Conservation (phyloP, 2,888 invertebrate genomes). For the Eudasyphora cyanicolor region DNA sequence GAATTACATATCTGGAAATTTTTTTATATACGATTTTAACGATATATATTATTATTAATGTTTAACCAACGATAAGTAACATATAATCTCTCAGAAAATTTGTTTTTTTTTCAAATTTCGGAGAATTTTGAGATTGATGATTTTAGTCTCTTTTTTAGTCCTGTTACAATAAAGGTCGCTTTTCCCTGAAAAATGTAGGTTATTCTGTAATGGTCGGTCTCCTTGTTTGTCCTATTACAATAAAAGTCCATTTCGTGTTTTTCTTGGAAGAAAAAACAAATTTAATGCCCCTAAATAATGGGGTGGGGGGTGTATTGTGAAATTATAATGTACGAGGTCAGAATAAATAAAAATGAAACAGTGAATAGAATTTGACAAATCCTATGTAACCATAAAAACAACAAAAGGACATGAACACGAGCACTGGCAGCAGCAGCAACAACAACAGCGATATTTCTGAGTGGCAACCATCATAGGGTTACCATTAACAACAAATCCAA, state of each 20-base stretch:
- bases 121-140: too few relatives aligned
- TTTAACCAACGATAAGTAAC: too few relatives aligned
- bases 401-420: not conserved
- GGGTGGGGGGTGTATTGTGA: not conserved
- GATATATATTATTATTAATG: too few relatives aligned
- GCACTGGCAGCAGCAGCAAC: not conserved
- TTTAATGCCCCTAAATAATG: not conserved
- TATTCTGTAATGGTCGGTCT: too few relatives aligned
- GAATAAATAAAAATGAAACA: constrained; percentile 4
- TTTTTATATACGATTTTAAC: too few relatives aligned
- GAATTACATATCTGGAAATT: too few relatives aligned
- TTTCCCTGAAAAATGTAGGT: too few relatives aligned
- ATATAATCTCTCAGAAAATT: too few relatives aligned
- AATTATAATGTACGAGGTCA: not conserved
- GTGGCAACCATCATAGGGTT: constrained; percentile 19
- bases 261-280: not conserved
- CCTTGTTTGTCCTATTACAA: not conserved
- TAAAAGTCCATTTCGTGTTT: not conserved
- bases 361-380: not conserved
- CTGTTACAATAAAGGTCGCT: too few relatives aligned
- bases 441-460: not conserved
- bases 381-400: constrained; percentile 3
- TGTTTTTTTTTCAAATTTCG: too few relatives aligned
- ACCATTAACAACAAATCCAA: constrained; percentile 54
- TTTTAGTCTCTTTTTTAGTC: too few relatives aligned